Conservation (phyloP, 1,140 invertebrate genomes). For the Callitettix versicolor region DNA sequence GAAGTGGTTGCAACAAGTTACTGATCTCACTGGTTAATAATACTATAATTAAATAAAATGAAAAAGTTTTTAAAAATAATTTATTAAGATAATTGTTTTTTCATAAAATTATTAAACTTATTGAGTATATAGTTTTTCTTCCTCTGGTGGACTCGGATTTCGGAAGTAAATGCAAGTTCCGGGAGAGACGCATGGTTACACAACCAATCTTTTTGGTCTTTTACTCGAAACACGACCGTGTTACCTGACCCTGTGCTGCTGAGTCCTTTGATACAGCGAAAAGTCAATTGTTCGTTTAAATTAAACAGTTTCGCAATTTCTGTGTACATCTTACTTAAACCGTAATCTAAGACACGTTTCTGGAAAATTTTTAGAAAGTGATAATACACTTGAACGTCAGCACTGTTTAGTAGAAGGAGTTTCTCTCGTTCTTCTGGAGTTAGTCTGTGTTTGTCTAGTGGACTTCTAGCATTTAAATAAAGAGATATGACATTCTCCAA, state of each 20-base stretch:
- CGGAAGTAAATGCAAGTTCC: slow-evolving; percentile 22
- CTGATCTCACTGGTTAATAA: no score
- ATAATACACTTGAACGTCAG: slow-evolving; percentile 30
- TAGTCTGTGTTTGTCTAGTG: slow-evolving; percentile 10
- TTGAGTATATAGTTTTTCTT: neutral
- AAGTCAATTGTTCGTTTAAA: slow-evolving; percentile 20
- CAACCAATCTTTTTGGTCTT: slow-evolving; percentile 11
- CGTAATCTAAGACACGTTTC: slow-evolving; percentile 24
- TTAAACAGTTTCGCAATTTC: slow-evolving; percentile 24
- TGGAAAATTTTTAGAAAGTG: slow-evolving; percentile 30
- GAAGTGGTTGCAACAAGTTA: no score
- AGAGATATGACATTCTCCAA: slow-evolving; percentile 36
- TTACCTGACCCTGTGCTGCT: slow-evolving; percentile 19
- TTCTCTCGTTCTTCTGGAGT: slow-evolving; percentile 10
- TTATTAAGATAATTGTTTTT: no score
- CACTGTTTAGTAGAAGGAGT: slow-evolving; percentile 25
- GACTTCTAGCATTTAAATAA: slow-evolving; percentile 30
- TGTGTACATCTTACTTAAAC: slow-evolving; percentile 26
- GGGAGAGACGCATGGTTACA: slow-evolving; percentile 20
- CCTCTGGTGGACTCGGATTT: slow-evolving; percentile 19
- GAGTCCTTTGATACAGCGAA: slow-evolving; percentile 19
- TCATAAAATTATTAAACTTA: no score
- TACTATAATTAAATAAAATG: no score
- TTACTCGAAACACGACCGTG: slow-evolving; percentile 20
- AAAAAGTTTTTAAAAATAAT: no score